Evolutionary conservation across 2,113 vertebrate genomes (phyloP).

Genomic region (Phalacrocorax carbo): DNA sequence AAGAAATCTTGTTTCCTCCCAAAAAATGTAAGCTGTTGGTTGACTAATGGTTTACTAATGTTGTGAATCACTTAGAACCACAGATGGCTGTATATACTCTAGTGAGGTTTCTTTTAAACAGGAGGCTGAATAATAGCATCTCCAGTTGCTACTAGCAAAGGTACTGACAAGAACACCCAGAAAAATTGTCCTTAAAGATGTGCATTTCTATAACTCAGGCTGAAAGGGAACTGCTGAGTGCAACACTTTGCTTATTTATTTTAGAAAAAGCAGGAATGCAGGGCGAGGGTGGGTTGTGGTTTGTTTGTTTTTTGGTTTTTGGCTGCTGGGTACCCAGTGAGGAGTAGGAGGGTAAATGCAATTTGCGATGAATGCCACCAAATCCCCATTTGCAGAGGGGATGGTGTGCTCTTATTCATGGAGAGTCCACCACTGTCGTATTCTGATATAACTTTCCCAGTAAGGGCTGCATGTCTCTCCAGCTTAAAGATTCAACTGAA

Average conservation of each 20-base stretch:
- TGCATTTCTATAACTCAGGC: neutral
- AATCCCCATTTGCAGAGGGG: neutral
- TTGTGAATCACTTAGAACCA: slow-evolving; percentile 9
- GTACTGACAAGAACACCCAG: neutral
- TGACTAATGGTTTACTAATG: neutral
- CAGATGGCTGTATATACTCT: neutral
- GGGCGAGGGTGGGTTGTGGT: neutral
- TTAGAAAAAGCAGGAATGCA: neutral
- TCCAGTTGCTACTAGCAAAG: slow-evolving; percentile 4
- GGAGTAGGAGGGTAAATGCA: neutral
- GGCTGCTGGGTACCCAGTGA: neutral
- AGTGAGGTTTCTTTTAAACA: neutral
- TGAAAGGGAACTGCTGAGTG: neutral
- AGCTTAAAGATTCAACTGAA: neutral
- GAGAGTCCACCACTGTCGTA: neutral
- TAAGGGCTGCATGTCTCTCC: neutral
- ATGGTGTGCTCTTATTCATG: neutral
- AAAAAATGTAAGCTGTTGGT: neutral
- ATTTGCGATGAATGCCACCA: neutral
- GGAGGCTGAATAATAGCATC: slow-evolving; percentile 8
- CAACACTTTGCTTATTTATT: neutral
- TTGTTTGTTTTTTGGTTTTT: neutral
- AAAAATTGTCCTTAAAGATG: neutral
- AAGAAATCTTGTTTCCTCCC: neutral
- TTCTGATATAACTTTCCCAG: neutral